Conservation (phyloP, 1,140 invertebrate genomes). For the Rhyacophila brunnea region DNA sequence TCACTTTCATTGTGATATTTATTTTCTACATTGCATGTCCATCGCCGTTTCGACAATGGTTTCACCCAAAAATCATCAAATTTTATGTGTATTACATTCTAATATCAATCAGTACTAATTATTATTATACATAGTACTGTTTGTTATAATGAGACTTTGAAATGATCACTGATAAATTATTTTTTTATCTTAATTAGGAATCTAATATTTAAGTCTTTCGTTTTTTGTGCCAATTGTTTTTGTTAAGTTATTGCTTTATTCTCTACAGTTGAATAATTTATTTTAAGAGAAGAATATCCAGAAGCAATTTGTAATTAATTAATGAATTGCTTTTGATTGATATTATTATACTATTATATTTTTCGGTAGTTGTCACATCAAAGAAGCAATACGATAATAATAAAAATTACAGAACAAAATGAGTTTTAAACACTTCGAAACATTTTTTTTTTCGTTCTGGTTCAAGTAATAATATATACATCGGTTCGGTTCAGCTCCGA, state of each 20-base stretch:
- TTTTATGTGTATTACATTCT: background rate
- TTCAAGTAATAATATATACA: no score
- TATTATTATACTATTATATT: no score
- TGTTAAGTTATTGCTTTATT: background rate
- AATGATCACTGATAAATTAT: constrained; percentile 7
- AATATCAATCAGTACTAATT: constrained; percentile 1
- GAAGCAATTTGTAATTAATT: no score
- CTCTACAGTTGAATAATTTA: background rate
- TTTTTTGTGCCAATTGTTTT: constrained; percentile 5
- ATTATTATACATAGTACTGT: background rate
- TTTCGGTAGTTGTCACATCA: no score
- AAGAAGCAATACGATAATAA: no score
- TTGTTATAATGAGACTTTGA: constrained; percentile 1
- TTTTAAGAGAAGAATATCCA: no score
- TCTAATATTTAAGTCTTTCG: constrained; percentile 6
- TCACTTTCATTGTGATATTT: background rate
- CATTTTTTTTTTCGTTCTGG: no score
- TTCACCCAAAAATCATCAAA: no score
- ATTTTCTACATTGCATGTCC: background rate
- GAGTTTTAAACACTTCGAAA: no score
- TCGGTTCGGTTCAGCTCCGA: no score
- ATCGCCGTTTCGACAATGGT: background rate
- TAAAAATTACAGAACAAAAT: no score
- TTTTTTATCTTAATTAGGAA: constrained; percentile 16
- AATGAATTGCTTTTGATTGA: no score